These are phyloP conservation scores for Sander vitreus DNA, from an alignment of 2,113 vertebrate species.

Conservation along the genomic window DNA sequence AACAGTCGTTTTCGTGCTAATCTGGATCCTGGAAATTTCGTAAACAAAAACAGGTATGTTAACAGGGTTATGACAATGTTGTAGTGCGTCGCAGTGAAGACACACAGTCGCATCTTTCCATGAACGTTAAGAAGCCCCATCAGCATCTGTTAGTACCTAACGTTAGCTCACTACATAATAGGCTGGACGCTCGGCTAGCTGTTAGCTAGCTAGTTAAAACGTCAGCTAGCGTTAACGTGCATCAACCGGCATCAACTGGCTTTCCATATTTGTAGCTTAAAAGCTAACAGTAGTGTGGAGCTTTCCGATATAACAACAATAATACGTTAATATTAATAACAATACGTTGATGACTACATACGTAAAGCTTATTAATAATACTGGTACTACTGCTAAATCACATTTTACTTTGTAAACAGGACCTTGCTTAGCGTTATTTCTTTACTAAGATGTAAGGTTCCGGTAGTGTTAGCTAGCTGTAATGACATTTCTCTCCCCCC, in stretches of 20 bases:
- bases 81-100: background rate
- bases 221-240: background rate
- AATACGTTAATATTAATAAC: background rate
- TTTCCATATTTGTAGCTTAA: background rate
- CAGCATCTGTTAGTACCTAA: conserved; percentile 18
- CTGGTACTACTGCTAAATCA: background rate
- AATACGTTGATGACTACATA: background rate
- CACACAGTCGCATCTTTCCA: conserved; percentile 11
- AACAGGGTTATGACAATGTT: background rate
- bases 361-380: background rate
- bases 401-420: background rate
- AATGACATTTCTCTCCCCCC: too few species aligned
- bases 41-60: conserved; percentile 60
- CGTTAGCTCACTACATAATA: conserved; percentile 17
- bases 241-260: rapidly evolving
- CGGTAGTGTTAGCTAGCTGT: background rate
- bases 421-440: background rate
- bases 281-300: background rate
- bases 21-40: background rate
- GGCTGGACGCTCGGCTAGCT: conserved; percentile 60
- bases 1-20: conserved; percentile 1
- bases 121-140: background rate
- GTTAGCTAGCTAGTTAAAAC: conserved; percentile 5
- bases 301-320: too few species aligned
- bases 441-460: background rate